Conservation (phyloP, 2,113 vertebrate species). For the Hyperoodon ampullatus region DNA sequence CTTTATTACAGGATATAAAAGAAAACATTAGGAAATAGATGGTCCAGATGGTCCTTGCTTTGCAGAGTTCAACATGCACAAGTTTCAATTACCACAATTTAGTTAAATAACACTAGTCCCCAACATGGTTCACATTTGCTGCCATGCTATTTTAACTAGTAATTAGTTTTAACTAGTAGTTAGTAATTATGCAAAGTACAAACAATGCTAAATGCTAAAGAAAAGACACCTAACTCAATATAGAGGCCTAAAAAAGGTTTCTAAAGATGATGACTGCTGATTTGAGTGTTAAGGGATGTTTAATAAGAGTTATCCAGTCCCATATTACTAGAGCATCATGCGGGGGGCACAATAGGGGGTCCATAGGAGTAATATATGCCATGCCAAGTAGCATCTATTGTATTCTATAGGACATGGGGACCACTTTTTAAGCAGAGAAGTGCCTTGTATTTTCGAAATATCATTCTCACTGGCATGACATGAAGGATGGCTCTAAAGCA, state of each 20-base stretch:
- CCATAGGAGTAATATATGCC: background rate
- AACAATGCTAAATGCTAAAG: background rate
- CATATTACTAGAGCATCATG: background rate
- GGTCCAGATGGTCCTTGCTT: background rate
- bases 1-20: background rate
- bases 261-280: background rate
- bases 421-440: background rate
- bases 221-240: background rate
- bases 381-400: background rate
- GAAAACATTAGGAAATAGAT: background rate
- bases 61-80: background rate
- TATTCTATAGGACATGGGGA: background rate
- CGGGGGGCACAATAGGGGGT: background rate
- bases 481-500: background rate
- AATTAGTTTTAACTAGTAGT: background rate
- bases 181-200: background rate
- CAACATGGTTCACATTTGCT: background rate
- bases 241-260: background rate
- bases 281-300: background rate
- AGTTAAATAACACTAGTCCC: background rate
- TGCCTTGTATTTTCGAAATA: background rate
- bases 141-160: background rate
- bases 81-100: background rate
- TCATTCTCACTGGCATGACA: background rate
- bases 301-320: background rate